Evolutionary conservation across 2,888 invertebrate species (phyloP).

Genomic region (Helobdella robusta): DNA sequence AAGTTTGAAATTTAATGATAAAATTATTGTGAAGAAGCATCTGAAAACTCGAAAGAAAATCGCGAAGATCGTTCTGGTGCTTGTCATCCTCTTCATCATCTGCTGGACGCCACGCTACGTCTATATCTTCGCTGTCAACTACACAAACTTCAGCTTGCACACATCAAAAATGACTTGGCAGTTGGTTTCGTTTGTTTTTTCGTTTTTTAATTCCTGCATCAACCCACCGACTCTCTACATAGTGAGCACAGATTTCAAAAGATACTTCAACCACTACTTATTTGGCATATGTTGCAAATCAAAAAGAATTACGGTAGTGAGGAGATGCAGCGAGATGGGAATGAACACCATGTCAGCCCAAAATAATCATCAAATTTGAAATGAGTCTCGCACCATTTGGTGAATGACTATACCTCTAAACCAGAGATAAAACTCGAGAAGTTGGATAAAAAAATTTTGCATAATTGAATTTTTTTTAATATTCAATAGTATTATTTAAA

Average conservation of each 20-base stretch:
- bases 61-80: constrained; percentile 25
- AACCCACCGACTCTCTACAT: constrained; percentile 28
- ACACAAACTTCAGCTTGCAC: neutral
- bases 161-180: neutral
- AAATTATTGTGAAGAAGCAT: constrained; percentile 12
- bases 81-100: constrained; percentile 19
- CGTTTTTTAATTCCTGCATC: constrained; percentile 26
- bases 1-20: neutral
- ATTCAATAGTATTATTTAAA: no score
- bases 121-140: neutral
- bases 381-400: no score
- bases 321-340: neutral
- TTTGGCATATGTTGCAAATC: constrained; percentile 28
- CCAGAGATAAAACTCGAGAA: no score
- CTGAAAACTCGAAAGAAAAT: constrained; percentile 14
- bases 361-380: no score
- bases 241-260: constrained; percentile 28
- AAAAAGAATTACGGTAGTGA: constrained; percentile 6
- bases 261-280: constrained; percentile 29
- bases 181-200: constrained; percentile 14
- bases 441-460: no score
- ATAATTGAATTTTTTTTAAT: no score
- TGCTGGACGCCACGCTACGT: constrained; percentile 25
- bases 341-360: no score
- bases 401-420: no score